Conservation (phyloP, 2,113 vertebrate genomes). For the Esox niger region DNA sequence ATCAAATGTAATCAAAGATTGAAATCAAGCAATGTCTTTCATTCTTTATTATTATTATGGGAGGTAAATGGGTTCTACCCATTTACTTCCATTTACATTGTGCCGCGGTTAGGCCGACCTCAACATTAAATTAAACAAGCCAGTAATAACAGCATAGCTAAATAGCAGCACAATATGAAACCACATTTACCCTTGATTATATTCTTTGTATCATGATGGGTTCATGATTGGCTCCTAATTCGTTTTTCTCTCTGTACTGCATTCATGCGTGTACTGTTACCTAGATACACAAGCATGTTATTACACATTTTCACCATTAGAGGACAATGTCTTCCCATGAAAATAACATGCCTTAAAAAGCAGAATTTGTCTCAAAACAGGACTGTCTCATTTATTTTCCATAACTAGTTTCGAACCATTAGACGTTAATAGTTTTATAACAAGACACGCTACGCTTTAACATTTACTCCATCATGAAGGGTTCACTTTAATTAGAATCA, state of each 20-base stretch:
- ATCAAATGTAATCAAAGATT: too few species aligned
- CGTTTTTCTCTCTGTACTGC: conserved; percentile 13
- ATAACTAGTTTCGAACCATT: not conserved
- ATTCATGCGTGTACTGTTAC: conserved; percentile 12
- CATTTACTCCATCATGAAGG: conserved; percentile 9
- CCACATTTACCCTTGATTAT: not conserved
- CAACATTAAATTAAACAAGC: conserved; percentile 7
- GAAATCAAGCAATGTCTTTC: not conserved
- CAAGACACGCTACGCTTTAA: not conserved
- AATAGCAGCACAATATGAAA: conserved; percentile 3
- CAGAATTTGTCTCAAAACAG: not conserved
- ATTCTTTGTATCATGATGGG: conserved; percentile 16
- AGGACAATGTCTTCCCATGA: conserved; percentile 52
- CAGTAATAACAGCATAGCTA: not conserved
- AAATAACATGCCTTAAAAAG: not conserved
- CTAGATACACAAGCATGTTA: conserved; percentile 9
- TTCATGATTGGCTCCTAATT: conserved; percentile 9
- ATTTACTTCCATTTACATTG: not conserved
- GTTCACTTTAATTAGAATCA: not conserved
- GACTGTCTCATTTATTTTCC: not conserved
- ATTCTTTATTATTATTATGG: not conserved
- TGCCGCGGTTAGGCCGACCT: conserved; percentile 5
- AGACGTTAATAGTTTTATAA: conserved; percentile 28
- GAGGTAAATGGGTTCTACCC: too few species aligned
- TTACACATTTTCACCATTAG: conserved; percentile 47